These are phyloP conservation scores for Drosophila ogumai DNA, from an alignment of 1,140 invertebrate genomes.

Conservation along the genomic window DNA sequence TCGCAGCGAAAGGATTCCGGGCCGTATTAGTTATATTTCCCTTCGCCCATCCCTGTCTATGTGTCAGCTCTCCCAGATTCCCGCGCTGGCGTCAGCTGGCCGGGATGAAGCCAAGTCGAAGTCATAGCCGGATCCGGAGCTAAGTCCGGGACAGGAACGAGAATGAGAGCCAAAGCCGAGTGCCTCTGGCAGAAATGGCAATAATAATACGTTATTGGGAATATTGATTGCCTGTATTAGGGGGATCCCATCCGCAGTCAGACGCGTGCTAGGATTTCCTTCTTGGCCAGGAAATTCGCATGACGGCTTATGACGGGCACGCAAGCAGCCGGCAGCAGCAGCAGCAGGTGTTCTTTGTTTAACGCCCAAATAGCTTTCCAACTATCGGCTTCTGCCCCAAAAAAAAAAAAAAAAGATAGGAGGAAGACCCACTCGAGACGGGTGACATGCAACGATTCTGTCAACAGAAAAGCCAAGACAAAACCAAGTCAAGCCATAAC, in stretches of 20 bases:
- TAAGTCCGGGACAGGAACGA: conserved; percentile 11
- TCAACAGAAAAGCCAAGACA: conserved; percentile 48
- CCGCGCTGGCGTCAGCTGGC: conserved; percentile 43
- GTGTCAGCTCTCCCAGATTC: conserved; percentile 46
- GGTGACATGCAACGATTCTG: conserved; percentile 55
- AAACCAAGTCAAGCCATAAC: conserved; percentile 12
- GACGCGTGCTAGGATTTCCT: conserved; percentile 28
- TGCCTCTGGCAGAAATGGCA: conserved; percentile 52
- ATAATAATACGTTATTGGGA: conserved; percentile 75
- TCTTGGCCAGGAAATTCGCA: conserved; percentile 35
- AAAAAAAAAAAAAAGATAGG: neutral
- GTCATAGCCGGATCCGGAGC: conserved; percentile 22
- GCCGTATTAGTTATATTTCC: conserved; percentile 70
- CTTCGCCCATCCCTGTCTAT: conserved; percentile 21
- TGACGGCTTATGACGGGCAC: conserved; percentile 36
- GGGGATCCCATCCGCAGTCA: conserved; percentile 9
- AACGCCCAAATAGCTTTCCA: conserved; percentile 56
- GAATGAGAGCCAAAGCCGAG: conserved; percentile 38
- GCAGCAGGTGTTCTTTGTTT: conserved; percentile 61
- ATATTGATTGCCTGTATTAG: conserved; percentile 70
- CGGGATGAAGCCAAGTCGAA: conserved; percentile 28
- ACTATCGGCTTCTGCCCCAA: conserved; percentile 4
- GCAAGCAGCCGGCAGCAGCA: conserved; percentile 14
- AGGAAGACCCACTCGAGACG: conserved; percentile 16
- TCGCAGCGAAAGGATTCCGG: conserved; percentile 61